Conservation (phyloP, 2,888 invertebrate species). For the Cephonodes hylas region DNA sequence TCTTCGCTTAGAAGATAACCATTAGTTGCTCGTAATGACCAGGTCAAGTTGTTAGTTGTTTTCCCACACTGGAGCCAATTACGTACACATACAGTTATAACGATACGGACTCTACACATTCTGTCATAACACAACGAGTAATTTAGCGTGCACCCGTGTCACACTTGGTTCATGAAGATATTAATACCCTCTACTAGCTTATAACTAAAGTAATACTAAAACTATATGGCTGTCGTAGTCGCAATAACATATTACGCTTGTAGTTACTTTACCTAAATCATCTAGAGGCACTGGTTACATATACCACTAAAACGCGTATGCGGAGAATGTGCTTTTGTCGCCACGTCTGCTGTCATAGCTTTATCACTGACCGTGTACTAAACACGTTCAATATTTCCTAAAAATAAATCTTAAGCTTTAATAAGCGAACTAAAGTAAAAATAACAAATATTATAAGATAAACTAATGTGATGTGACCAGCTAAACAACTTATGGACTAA, state of each 20-base stretch:
- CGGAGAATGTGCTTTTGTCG: not conserved
- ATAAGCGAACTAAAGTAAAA: not conserved
- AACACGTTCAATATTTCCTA: not conserved
- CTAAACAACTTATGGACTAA: not conserved
- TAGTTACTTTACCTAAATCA: constrained; percentile 13
- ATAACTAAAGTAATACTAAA: constrained; percentile 3
- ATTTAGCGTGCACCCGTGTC: not conserved
- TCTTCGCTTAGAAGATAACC: not conserved
- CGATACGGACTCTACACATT: not conserved
- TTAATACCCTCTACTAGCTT: constrained; percentile 8
- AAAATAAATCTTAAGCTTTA: not conserved
- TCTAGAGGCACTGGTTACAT: constrained; percentile 20
- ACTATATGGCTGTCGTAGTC: constrained; percentile 10
- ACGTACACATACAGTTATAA: not conserved
- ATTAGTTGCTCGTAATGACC: not conserved
- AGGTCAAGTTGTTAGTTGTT: not conserved
- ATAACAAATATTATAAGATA: constrained; percentile 2
- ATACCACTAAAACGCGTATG: not conserved
- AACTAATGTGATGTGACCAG: not conserved
- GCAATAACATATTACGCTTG: constrained; percentile 12
- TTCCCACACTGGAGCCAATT: not conserved
- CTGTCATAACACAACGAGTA: not conserved
- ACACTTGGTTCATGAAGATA: not conserved
- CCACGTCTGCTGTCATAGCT: not conserved
- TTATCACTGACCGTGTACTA: too few relatives aligned